Conservation (phyloP, 2,797 vertebrate genomes). For the Microctenopoma lineatum region DNA sequence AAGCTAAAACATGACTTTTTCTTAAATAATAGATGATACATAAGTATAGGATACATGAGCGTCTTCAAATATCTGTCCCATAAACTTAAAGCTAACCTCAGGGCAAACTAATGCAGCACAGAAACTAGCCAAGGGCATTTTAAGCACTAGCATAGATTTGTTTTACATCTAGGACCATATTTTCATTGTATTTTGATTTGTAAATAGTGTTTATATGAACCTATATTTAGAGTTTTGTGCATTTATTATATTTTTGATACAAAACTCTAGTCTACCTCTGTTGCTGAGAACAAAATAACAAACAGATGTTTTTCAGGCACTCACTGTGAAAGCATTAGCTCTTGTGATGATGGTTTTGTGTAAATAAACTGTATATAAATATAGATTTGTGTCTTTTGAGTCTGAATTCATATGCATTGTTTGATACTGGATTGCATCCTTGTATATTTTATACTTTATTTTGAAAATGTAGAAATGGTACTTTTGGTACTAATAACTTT, state of each 20-base stretch:
- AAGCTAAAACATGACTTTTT: background rate
- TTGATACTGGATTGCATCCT: background rate
- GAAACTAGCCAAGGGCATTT: background rate
- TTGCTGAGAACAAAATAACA: conserved; percentile 35
- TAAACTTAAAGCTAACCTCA: conserved; percentile 23
- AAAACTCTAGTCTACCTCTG: conserved; percentile 76
- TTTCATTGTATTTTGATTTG: conserved; percentile 40
- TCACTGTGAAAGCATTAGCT: conserved; percentile 45
- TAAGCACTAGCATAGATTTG: conserved; percentile 37
- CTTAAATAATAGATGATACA: background rate
- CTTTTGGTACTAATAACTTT: too few species aligned
- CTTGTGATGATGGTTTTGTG: conserved; percentile 48
- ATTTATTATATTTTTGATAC: conserved; percentile 59
- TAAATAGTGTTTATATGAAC: conserved; percentile 73
- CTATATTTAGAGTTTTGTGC: conserved; percentile 63
- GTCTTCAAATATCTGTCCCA: background rate
- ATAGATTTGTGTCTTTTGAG: conserved; percentile 8
- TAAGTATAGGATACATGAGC: too few species aligned
- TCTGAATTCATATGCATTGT: background rate
- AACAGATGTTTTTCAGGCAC: conserved; percentile 26
- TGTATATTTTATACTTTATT: background rate
- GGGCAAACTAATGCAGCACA: conserved; percentile 9
- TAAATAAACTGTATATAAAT: conserved; percentile 77
- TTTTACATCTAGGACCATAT: background rate
- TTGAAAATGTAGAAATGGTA: background rate